Conservation (phyloP, 2,113 vertebrate genomes). For the Dascyllus trimaculatus region DNA sequence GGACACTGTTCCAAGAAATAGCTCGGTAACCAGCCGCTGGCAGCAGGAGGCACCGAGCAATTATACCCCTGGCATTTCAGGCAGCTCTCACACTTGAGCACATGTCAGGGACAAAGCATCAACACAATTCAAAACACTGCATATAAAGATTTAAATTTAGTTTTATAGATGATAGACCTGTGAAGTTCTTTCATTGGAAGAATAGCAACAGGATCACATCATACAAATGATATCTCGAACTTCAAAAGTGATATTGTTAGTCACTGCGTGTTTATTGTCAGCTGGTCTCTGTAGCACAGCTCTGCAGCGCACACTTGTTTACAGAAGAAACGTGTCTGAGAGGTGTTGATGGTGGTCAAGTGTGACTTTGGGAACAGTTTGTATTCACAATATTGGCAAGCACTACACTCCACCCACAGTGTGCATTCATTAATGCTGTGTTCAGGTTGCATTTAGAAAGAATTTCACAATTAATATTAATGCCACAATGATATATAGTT, state of each 20-base stretch:
- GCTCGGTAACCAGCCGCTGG: slow-evolving; percentile 1
- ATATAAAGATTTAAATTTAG: not conserved
- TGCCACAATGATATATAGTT: too few relatives aligned
- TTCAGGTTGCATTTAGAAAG: not conserved
- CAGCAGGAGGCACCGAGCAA: slow-evolving; percentile 17
- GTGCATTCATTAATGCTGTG: not conserved
- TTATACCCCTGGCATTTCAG: slow-evolving; percentile 6
- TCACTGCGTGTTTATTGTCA: not conserved
- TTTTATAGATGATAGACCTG: too few relatives aligned
- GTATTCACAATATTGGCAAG: not conserved
- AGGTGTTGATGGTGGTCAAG: slow-evolving; percentile 7
- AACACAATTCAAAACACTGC: not conserved
- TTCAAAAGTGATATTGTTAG: not conserved
- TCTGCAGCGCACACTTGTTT: not conserved
- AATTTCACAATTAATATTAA: too few relatives aligned
- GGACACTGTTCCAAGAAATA: slow-evolving; percentile 14
- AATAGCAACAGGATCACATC: not conserved
- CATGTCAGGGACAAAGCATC: not conserved
- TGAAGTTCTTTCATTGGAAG: too few relatives aligned
- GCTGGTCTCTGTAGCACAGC: not conserved
- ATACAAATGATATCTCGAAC: not conserved
- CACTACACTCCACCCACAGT: not conserved
- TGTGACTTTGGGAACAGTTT: not conserved
- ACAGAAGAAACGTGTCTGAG: slow-evolving; percentile 12
- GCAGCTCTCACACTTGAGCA: not conserved